phyloP scores from a whole-genome alignment of 2,888 invertebrate genomes.

The Lumbricus terrestris region DNA sequence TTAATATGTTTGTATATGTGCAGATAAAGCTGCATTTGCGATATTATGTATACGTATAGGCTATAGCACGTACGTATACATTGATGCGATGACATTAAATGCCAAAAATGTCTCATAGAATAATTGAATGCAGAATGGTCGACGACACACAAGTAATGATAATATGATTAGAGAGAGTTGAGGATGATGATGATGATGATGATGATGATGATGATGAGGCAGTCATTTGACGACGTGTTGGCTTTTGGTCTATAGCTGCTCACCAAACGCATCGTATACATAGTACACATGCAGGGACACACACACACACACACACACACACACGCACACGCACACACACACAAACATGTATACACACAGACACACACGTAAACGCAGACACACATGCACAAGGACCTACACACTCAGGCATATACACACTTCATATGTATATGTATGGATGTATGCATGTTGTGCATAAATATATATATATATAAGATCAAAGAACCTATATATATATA shows the following conservation, averaged over 20 bases:
- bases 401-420: too few species aligned
- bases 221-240: neutral
- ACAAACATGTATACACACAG: too few species aligned
- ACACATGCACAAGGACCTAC: too few species aligned
- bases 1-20: neutral
- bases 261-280: neutral
- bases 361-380: neutral
- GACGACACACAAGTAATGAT: neutral
- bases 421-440: too few species aligned
- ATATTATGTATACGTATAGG: too few species aligned
- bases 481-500: too few species aligned
- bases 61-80: neutral
- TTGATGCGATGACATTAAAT: neutral
- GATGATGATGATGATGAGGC: too few species aligned
- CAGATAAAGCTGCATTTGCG: too few species aligned
- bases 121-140: neutral
- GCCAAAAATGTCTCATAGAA: neutral
- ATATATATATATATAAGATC: too few species aligned
- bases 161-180: neutral
- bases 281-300: neutral
- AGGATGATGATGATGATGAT: too few species aligned
- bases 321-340: too few species aligned
- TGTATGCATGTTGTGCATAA: too few species aligned
- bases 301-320: neutral
- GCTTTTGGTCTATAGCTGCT: neutral